These are phyloP conservation scores for Nibea albiflora DNA, from an alignment of 2,113 vertebrate genomes.

Conservation along the genomic window DNA sequence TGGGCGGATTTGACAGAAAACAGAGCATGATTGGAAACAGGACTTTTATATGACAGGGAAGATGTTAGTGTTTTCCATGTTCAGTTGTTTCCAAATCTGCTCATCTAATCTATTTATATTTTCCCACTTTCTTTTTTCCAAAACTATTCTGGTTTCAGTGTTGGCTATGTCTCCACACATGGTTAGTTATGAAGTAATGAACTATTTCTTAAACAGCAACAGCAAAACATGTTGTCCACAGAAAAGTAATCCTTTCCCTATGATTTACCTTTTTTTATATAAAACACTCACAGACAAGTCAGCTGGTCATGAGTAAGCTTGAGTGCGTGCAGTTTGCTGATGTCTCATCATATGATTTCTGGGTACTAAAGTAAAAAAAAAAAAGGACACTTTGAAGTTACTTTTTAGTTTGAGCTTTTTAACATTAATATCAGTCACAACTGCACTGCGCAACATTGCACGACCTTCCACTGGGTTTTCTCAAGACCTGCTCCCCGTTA, in stretches of 20 bases:
- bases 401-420: no score
- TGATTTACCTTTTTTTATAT: background rate
- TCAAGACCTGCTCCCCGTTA: background rate
- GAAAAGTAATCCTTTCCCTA: background rate
- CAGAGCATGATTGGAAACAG: background rate
- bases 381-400: no score
- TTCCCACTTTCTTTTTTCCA: background rate
- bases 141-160: background rate
- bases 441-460: background rate
- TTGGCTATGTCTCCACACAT: background rate
- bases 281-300: background rate
- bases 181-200: background rate
- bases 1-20: conserved; percentile 59
- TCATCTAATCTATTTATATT: background rate
- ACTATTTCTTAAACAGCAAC: background rate
- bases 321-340: background rate
- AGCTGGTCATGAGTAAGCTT: conserved; percentile 7
- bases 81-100: background rate
- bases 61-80: background rate
- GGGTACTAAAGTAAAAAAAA: background rate
- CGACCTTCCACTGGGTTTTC: background rate
- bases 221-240: conserved; percentile 3
- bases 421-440: background rate
- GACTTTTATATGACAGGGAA: background rate
- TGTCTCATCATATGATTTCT: conserved; percentile 4